Conservation (phyloP, 2,888 invertebrate species). For the Polyploca ridens region DNA sequence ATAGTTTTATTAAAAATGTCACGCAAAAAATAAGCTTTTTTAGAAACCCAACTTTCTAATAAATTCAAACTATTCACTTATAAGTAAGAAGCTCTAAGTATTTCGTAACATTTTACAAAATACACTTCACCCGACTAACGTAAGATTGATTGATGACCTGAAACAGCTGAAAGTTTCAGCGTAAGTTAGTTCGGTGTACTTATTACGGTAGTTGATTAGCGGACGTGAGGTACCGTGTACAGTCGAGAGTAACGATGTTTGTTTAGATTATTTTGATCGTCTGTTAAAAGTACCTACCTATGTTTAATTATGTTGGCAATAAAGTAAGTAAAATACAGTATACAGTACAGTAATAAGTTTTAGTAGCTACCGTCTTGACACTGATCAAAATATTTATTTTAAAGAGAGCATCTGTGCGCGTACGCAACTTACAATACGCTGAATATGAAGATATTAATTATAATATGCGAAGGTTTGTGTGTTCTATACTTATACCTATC, state of each 20-base stretch:
- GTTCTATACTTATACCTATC: no score
- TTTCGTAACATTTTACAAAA: slow-evolving; percentile 49
- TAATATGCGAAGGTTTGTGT: no score
- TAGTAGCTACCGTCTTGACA: no score
- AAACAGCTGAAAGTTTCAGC: slow-evolving; percentile 47
- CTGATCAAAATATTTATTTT: no score
- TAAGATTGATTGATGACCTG: slow-evolving; percentile 62
- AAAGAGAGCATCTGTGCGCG: no score
- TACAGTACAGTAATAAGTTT: no score
- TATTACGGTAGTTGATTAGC: slow-evolving; percentile 25
- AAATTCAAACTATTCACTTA: slow-evolving; percentile 35
- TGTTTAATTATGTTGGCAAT: no score
- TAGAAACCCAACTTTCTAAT: slow-evolving; percentile 19
- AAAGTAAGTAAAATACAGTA: no score
- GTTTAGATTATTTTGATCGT: slow-evolving; percentile 19
- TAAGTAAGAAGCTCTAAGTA: slow-evolving; percentile 29
- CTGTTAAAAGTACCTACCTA: neutral
- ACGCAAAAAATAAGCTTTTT: no score
- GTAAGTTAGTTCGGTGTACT: slow-evolving; percentile 29
- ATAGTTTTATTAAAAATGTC: no score
- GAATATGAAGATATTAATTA: no score
- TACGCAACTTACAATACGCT: no score
- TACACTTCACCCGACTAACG: slow-evolving; percentile 38
- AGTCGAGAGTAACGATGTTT: slow-evolving; percentile 25
- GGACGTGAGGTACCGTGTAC: slow-evolving; percentile 21